Evolutionary conservation across 2,888 invertebrate species (phyloP), one percentile per base, ranked within the genome.

Genomic region (Azorinus chamasolen): DNA sequence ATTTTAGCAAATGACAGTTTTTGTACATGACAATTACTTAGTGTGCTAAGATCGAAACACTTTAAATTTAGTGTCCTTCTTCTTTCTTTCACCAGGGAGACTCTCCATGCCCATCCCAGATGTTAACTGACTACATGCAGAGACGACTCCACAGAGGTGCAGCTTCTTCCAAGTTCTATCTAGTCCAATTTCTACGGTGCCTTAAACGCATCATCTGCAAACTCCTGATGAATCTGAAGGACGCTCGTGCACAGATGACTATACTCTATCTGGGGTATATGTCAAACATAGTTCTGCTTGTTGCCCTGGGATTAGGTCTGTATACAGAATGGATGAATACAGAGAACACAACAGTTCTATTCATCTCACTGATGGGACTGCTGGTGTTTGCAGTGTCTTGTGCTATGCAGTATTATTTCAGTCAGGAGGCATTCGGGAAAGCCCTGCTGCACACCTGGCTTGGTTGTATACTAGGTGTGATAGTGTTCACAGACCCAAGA

Each of bases 381-480:
- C 86, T 92, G 57, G 87, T 92, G 16, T 90, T 92, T 77, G 83
- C 83, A 20, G 74, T 90, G 6, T 87, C 91, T 6, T 87, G 86
- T 80, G 90, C 91, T 3, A 72, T 91, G 16, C 87, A 87, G 61
- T 91, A 90, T 69, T 91, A 91, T 74, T 91, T 91, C 72, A 85
- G 88, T 27, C 78, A 83, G 66, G 86, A 87, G 18, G 54, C 77
- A 5, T 61, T 91, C 8, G 91, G 91, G n/a, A 82, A 75, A 27
- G 81, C 88, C 1, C 45, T 92, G 41, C 78, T 87, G 18, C 88
- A 91, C 48, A 79, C 92, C 14, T 92, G 92, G 92, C 79, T 91
- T 10, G 92, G 92, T 4, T 88, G 90, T 68, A 83, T 91, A 18
- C 81, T 92, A 1, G 92, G 92, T 18, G 87, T 92, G 16, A 73